Percentiles rank a stretch among this genome's conserved stretches.
Conservation (phyloP, 2,113 vertebrate genomes). For the Phycodurus eques region DNA sequence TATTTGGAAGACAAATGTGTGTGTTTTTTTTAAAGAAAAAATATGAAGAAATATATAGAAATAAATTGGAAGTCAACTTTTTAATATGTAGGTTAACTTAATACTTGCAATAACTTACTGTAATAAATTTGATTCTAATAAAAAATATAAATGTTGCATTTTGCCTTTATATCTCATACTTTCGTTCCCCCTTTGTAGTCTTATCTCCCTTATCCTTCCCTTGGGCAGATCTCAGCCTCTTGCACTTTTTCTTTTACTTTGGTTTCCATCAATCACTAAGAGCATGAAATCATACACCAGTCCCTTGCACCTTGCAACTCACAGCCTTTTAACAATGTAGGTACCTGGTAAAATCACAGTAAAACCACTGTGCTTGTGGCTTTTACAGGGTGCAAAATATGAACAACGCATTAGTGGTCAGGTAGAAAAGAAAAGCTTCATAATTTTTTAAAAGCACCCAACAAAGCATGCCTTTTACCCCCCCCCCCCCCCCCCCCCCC, state of each 20-base stretch:
- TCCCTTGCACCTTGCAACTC: slow-evolving; percentile 1
- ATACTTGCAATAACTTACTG: neutral
- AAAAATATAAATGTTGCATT: neutral
- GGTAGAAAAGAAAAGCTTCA: slow-evolving; percentile 16
- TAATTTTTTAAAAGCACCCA: slow-evolving; percentile 62
- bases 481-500: neutral
- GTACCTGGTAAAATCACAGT: slow-evolving; percentile 10
- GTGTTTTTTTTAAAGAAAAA: no score
- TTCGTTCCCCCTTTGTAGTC: neutral
- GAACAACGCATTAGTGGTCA: slow-evolving; percentile 29
- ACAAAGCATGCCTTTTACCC: slow-evolving; percentile 22
- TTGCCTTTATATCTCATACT: neutral
- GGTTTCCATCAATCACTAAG: neutral
- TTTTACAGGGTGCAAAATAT: slow-evolving; percentile 51
- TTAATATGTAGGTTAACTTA: neutral
- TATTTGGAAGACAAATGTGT: no score
- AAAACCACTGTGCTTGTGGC: slow-evolving; percentile 21
- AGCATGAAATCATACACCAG: slow-evolving; percentile 14
- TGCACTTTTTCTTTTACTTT: neutral
- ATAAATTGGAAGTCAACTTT: neutral
- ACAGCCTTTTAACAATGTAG: slow-evolving; percentile 18
- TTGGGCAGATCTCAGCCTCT: neutral
- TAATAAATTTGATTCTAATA: no score
- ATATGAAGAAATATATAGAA: neutral
- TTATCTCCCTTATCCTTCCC: neutral